Evolutionary conservation across 2,797 vertebrate genomes (phyloP), one percentile per base, ranked within the genome.

Genomic region (Neosilurus mollespiculum): DNA sequence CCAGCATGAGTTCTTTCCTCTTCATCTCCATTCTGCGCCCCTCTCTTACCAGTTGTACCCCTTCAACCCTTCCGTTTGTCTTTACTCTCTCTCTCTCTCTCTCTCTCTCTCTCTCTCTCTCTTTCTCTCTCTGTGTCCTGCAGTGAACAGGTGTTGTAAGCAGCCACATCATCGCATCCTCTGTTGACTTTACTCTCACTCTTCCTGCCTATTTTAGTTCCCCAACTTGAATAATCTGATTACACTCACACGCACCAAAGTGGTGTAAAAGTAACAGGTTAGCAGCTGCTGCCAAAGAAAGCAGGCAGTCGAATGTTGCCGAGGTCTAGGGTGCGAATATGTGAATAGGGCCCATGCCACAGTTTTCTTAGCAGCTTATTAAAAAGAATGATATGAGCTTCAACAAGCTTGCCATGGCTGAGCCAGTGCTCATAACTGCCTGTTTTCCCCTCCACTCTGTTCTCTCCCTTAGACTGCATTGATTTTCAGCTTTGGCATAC

Each of bases 321-420:
- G 87, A 87, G 78, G 84, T 87, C 85, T 18, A 51, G 78, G 83
- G 78, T 72, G 81, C 87, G 83, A 89, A 82, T 87, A 88, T 85
- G 77, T 64, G 64, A 64, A 87, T 83, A 56, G 54, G 61, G 84
- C 85, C 89, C 77, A 51, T 64, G 73, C 78, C 83, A 77, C 83
- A 90, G 87, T 93, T 93, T 90, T 86, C 89, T 89, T 88, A 92
- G 88, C 87, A 89, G 85, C 83, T 89, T 87, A 90, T 91, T 90
- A 91, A 91, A 30, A 88, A 81, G 54, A 71, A 87, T 89, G 88
- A 88, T 86, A 86, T 82, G 78, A n/a, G 81, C 88, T 89, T 81
- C 56, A 83, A 49, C 26, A 54, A 85, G 83, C 61, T 84, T 87
- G 83, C 61, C 24, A 71, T 73, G 22, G 8, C 85, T 87, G 77